phyloP scores from a whole-genome alignment of 2,888 invertebrate species.

The Odontothrips loti region DNA sequence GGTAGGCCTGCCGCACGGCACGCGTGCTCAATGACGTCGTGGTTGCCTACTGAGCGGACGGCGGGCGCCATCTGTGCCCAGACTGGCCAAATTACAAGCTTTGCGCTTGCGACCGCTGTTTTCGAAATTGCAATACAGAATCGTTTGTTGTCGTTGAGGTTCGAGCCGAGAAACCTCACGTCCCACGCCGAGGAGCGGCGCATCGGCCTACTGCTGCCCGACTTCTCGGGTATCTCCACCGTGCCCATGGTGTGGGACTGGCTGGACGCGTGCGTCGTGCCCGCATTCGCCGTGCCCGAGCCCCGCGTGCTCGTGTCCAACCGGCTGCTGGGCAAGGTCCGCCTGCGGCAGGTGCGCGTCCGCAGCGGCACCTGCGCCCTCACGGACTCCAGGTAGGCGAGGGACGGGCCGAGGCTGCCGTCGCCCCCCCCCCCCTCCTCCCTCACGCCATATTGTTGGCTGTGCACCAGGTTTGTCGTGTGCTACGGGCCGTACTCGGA shows the following conservation, averaged over 20 bases:
- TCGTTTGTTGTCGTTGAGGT: not conserved
- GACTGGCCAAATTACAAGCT: no score
- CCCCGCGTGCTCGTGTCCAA: slow-evolving; percentile 2
- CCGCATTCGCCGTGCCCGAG: not conserved
- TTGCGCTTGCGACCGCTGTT: no score
- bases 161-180: not conserved
- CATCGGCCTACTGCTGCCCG: not conserved
- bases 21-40: not conserved
- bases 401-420: not conserved
- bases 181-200: not conserved
- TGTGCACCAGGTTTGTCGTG: not conserved
- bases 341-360: not conserved
- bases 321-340: not conserved
- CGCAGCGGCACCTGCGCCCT: not conserved
- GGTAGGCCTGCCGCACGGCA: not conserved
- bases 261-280: not conserved
- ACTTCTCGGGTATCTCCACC: slow-evolving; percentile 11
- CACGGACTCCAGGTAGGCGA: not conserved
- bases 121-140: no score
- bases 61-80: no score
- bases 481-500: not conserved
- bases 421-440: no score
- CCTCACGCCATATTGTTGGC: no score
- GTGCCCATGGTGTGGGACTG: not conserved
- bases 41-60: not conserved